A percentile compares a stretch with the other conserved stretches of the same genome.
Conservation (phyloP, 92 coral and sea anemone species). For the Bergia puertoricense region DNA sequence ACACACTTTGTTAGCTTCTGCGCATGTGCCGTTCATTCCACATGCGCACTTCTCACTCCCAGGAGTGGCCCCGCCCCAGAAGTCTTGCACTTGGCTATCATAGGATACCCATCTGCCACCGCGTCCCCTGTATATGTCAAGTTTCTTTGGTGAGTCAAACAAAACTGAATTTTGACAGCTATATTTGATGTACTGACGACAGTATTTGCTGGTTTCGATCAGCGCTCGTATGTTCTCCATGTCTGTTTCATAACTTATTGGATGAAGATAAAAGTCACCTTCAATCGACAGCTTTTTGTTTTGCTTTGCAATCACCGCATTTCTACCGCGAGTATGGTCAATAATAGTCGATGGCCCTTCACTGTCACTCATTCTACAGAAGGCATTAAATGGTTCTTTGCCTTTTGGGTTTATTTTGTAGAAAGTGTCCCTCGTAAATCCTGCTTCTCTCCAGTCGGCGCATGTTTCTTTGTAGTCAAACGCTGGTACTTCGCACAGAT, state of each 20-base stretch:
- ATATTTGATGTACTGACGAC: slow-evolving; percentile 75
- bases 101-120: slow-evolving; percentile 92
- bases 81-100: slow-evolving; percentile 74
- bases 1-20: slow-evolving; percentile 60
- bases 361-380: slow-evolving; percentile 74
- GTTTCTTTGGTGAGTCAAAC: slow-evolving; percentile 73
- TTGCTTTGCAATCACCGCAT: slow-evolving; percentile 53
- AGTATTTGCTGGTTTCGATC: slow-evolving; percentile 64
- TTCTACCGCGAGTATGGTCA: slow-evolving; percentile 56
- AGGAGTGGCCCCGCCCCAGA: slow-evolving; percentile 83
- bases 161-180: slow-evolving; percentile 73
- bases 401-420: slow-evolving; percentile 74
- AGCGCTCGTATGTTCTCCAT: slow-evolving; percentile 60
- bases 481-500: slow-evolving; percentile 69
- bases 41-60: slow-evolving; percentile 86
- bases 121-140: slow-evolving; percentile 65
- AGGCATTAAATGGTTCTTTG: slow-evolving; percentile 65
- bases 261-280: slow-evolving; percentile 56
- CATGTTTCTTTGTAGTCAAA: slow-evolving; percentile 66
- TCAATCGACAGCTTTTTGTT: slow-evolving; percentile 42
- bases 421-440: slow-evolving; percentile 52
- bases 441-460: slow-evolving; percentile 75
- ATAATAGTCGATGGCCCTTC: slow-evolving; percentile 77
- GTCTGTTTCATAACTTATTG: slow-evolving; percentile 50
- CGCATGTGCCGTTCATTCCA: slow-evolving; percentile 72